A percentile compares a stretch with the other conserved stretches of the same genome.
Conservation (phyloP, 2,113 vertebrate species). For the Albula glossodonta region DNA sequence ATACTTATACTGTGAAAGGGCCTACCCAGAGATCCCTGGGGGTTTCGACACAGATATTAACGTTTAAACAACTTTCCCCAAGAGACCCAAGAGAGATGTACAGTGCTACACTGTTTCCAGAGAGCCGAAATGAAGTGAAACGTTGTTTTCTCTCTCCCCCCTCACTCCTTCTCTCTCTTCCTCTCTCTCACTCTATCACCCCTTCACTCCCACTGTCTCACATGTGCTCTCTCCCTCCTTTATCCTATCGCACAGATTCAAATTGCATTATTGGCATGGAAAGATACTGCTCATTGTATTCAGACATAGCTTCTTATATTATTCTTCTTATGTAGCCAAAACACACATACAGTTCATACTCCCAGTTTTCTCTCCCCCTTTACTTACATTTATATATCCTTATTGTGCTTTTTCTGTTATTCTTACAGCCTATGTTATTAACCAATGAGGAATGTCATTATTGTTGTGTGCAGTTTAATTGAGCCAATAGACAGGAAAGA, state of each 20-base stretch:
- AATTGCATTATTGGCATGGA: too few relatives aligned
- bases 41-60: background rate
- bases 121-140: background rate
- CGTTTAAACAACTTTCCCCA: slow-evolving; percentile 25
- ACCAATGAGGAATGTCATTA: too few relatives aligned
- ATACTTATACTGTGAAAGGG: slow-evolving; percentile 32
- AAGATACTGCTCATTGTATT: too few relatives aligned
- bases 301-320: too few relatives aligned
- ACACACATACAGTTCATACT: too few relatives aligned
- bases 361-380: too few relatives aligned
- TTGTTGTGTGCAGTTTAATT: background rate
- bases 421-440: background rate
- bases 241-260: too few relatives aligned
- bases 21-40: slow-evolving; percentile 26
- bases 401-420: background rate
- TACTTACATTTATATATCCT: too few relatives aligned
- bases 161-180: slow-evolving; percentile 23
- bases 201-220: background rate
- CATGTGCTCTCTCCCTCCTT: slow-evolving; percentile 1
- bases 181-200: too few relatives aligned
- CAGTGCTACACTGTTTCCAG: slow-evolving; percentile 10
- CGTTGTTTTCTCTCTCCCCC: slow-evolving; percentile 27
- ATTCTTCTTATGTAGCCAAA: too few relatives aligned
- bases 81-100: slow-evolving; percentile 20
- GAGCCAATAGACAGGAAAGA: background rate